phyloP scores from a whole-genome alignment of 2,113 vertebrate species.

The Phycodurus eques region DNA sequence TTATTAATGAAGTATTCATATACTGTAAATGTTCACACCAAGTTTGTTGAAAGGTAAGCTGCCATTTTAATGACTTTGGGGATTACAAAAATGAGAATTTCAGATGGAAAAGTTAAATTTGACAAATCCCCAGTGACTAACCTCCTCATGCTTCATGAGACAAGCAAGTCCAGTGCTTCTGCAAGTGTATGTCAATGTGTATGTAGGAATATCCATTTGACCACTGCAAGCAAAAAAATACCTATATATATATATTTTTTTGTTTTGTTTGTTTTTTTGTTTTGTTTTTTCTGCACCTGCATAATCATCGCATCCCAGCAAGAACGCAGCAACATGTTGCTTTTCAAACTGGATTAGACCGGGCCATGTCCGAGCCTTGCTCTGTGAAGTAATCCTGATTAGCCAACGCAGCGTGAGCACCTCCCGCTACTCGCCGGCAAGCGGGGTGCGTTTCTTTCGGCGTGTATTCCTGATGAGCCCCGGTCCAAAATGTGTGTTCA shows the following conservation, averaged over 20 bases:
- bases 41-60: constrained; percentile 48
- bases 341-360: constrained; percentile 55
- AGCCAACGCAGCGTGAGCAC: constrained; percentile 54
- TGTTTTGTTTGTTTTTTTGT: too few species aligned
- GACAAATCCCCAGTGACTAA: constrained; percentile 46
- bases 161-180: background rate
- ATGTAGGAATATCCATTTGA: constrained; percentile 15
- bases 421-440: constrained; percentile 43
- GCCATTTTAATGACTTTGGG: constrained; percentile 57
- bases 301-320: constrained; percentile 41
- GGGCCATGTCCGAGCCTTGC: constrained; percentile 43
- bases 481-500: constrained; percentile 17
- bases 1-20: constrained; percentile 18
- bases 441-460: constrained; percentile 21
- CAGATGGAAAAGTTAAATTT: constrained; percentile 47
- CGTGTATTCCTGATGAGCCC: constrained; percentile 42
- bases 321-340: constrained; percentile 52
- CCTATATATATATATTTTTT: background rate
- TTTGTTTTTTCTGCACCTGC: constrained; percentile 12
- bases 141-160: constrained; percentile 20
- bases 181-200: constrained; percentile 8
- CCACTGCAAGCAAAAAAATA: background rate
- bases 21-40: constrained; percentile 11
- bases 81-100: constrained; percentile 55
- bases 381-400: constrained; percentile 59